phyloP scores from a whole-genome alignment of 2,797 vertebrate genomes.

The Hybognathus amarus region DNA sequence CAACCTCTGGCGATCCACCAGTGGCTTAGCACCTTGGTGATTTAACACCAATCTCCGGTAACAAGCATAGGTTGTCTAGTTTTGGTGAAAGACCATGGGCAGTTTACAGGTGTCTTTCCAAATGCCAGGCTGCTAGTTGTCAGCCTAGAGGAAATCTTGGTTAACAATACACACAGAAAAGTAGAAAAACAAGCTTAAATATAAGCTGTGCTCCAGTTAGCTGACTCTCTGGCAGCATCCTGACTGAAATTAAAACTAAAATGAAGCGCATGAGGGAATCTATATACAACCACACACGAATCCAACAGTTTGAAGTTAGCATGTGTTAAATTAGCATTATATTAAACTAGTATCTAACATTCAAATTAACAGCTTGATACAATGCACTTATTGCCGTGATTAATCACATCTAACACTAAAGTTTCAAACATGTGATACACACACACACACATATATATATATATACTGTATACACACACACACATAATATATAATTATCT shows the following conservation, averaged over 20 bases:
- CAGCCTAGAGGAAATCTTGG: conserved; percentile 11
- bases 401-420: no score
- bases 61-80: conserved; percentile 3
- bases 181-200: conserved; percentile 13
- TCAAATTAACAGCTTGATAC: no score
- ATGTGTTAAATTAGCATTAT: no score
- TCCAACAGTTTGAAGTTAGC: no score
- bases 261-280: not conserved
- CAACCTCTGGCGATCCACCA: conserved; percentile 1
- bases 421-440: no score
- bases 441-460: no score
- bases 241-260: not conserved
- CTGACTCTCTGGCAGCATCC: not conserved
- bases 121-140: conserved; percentile 5
- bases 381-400: no score
- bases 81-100: conserved; percentile 9
- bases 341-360: no score
- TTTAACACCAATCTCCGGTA: conserved; percentile 12
- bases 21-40: conserved; percentile 24
- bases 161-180: conserved; percentile 14
- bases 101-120: conserved; percentile 5
- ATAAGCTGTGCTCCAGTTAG: not conserved
- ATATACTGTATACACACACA: no score
- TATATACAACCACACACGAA: not conserved
- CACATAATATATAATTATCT: no score